These are phyloP conservation scores for Psilanteris sp. DNA, from an alignment of 1,140 invertebrate species.

Conservation along the genomic window DNA sequence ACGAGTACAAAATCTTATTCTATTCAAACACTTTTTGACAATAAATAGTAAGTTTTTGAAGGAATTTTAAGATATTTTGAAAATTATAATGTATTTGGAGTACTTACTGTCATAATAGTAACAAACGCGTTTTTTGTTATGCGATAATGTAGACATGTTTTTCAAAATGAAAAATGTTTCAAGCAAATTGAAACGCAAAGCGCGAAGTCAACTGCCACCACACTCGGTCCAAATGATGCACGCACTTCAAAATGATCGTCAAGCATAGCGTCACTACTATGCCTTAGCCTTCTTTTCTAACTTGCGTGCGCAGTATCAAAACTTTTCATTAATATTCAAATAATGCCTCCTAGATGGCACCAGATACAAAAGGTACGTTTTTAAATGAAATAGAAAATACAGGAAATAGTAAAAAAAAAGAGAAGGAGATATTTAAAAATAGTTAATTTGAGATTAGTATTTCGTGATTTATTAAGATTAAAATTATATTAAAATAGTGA, in stretches of 20 bases:
- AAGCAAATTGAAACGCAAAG: conserved; percentile 68
- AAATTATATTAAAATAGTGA: no score
- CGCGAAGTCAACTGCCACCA: conserved; percentile 69
- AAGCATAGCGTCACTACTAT: conserved; percentile 29
- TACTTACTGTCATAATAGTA: conserved; percentile 99
- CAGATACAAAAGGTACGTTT: no score
- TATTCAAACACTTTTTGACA: conserved; percentile 68
- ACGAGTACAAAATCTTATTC: not conserved
- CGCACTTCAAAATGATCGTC: conserved; percentile 33
- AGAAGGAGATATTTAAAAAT: no score
- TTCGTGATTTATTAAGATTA: no score
- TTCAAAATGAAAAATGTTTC: conserved; percentile 54
- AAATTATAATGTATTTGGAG: conserved; percentile 19
- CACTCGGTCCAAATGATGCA: conserved; percentile 48
- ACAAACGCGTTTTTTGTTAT: conserved; percentile 95
- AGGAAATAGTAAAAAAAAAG: no score
- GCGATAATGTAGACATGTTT: conserved; percentile 86
- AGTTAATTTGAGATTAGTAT: no score
- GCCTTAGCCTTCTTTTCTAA: not conserved
- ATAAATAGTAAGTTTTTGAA: conserved; percentile 35
- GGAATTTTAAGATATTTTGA: not conserved
- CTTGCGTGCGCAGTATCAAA: conserved; percentile 10
- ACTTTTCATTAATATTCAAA: no score
- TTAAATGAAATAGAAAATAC: no score
- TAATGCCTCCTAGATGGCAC: no score